These are phyloP conservation scores for Synanthedon formicaeformis DNA, from an alignment of 2,888 invertebrate genomes.

Conservation along the genomic window DNA sequence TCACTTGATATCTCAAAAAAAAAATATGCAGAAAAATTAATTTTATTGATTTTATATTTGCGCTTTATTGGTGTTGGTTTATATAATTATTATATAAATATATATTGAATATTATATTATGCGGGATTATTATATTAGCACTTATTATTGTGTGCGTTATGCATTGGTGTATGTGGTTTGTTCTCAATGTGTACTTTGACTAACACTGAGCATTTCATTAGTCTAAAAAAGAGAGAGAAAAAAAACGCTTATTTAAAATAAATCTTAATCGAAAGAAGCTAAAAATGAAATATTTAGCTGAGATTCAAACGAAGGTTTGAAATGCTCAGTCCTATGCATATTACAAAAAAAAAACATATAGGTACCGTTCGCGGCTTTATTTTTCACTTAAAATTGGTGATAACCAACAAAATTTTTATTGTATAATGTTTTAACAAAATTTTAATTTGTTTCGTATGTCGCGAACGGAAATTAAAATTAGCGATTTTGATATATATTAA, in stretches of 20 bases:
- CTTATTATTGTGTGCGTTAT: slow-evolving; percentile 3
- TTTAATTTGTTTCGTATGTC: slow-evolving; percentile 7
- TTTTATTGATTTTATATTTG: slow-evolving; percentile 27
- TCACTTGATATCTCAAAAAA: slow-evolving; percentile 14
- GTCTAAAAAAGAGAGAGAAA: background rate
- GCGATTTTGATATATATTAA: background rate
- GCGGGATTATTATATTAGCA: background rate
- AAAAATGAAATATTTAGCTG: background rate
- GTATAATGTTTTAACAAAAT: too few species aligned
- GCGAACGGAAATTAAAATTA: slow-evolving; percentile 20
- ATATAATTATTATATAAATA: slow-evolving; percentile 9
- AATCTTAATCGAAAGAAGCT: background rate
- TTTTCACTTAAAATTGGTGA: background rate
- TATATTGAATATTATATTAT: background rate
- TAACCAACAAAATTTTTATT: background rate
- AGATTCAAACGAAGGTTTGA: slow-evolving; percentile 4
- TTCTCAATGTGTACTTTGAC: background rate
- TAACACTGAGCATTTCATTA: slow-evolving; percentile 15
- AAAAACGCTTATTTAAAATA: background rate
- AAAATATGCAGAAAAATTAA: slow-evolving; percentile 6
- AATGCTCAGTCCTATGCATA: slow-evolving; percentile 9
- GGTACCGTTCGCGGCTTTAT: slow-evolving; percentile 19
- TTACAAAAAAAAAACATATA: slow-evolving; percentile 4
- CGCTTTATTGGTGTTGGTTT: slow-evolving; percentile 25
- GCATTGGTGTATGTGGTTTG: slow-evolving; percentile 8